Evolutionary conservation across 2,888 invertebrate species (phyloP).

Genomic region (Heteromurus nitidus): DNA sequence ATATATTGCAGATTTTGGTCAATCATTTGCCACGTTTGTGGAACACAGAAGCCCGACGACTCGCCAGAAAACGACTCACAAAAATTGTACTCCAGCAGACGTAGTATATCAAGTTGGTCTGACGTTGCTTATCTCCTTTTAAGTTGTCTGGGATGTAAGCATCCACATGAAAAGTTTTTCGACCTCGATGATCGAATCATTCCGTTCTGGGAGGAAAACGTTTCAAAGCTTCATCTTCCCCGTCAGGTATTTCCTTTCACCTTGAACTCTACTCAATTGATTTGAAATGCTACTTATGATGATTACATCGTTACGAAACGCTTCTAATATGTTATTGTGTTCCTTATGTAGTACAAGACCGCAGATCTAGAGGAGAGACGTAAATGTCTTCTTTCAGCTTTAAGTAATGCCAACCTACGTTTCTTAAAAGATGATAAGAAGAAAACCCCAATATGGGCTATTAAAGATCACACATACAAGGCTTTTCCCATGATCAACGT

Average conservation of each 20-base stretch:
- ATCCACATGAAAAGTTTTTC: slow-evolving; percentile 65
- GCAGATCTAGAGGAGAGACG: slow-evolving; percentile 55
- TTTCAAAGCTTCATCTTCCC: slow-evolving; percentile 69
- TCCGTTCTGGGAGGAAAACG: slow-evolving; percentile 69
- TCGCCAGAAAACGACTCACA: slow-evolving; percentile 58
- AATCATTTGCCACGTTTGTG: slow-evolving; percentile 72
- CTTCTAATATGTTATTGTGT: no score
- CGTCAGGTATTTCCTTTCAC: slow-evolving; percentile 65
- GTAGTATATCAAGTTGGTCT: slow-evolving; percentile 71
- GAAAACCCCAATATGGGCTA: slow-evolving; percentile 26
- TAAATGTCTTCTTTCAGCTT: slow-evolving; percentile 62
- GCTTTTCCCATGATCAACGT: neutral
- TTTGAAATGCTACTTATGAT: no score
- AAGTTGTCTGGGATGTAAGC: slow-evolving; percentile 67
- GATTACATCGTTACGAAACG: neutral
- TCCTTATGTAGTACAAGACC: slow-evolving; percentile 69
- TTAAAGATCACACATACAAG: slow-evolving; percentile 23
- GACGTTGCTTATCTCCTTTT: slow-evolving; percentile 72
- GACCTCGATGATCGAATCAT: slow-evolving; percentile 70
- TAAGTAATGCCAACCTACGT: slow-evolving; percentile 68
- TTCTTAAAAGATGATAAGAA: slow-evolving; percentile 63
- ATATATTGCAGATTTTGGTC: slow-evolving; percentile 71
- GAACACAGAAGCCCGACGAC: slow-evolving; percentile 70
- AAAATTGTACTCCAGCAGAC: slow-evolving; percentile 71
- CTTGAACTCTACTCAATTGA: no score